Conservation (phyloP, 2,797 vertebrate genomes). For the Centropyge bicolor region DNA sequence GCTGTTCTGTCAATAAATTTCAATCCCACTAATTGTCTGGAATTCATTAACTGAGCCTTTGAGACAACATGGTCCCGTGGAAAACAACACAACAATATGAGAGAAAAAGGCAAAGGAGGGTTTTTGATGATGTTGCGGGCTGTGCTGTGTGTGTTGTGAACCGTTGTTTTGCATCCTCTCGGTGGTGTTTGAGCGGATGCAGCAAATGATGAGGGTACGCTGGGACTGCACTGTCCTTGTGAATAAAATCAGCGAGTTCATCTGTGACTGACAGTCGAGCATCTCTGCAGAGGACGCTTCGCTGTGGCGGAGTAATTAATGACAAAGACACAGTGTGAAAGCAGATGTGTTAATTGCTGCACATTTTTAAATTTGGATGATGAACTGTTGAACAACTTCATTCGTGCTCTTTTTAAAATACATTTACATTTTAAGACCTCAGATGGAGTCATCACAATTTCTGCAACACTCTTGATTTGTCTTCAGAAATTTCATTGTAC, state of each 20-base stretch:
- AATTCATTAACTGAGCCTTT: constrained; percentile 93
- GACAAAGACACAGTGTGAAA: not conserved
- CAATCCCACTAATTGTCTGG: constrained; percentile 97
- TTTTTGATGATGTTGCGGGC: constrained; percentile 56
- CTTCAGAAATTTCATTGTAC: not conserved
- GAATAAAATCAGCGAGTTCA: constrained; percentile 26
- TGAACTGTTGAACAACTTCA: not conserved
- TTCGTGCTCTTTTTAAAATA: not conserved
- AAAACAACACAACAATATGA: constrained; percentile 83
- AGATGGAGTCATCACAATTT: not conserved
- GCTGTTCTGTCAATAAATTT: constrained; percentile 96
- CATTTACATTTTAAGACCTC: not conserved
- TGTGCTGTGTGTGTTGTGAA: constrained; percentile 49
- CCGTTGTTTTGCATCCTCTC: constrained; percentile 64
- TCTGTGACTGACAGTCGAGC: constrained; percentile 29
- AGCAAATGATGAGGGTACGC: constrained; percentile 35
- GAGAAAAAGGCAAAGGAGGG: constrained; percentile 51
- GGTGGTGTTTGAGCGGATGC: constrained; percentile 46
- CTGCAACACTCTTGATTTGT: not conserved
- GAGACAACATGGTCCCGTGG: constrained; percentile 81
- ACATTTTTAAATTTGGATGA: not conserved
- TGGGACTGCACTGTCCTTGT: constrained; percentile 32
- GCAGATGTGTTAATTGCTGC: not conserved
- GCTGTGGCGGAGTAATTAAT: constrained; percentile 15
- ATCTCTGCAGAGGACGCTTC: constrained; percentile 6